phyloP scores from a whole-genome alignment of 2,888 invertebrate species.

The Celastrina argiolus region DNA sequence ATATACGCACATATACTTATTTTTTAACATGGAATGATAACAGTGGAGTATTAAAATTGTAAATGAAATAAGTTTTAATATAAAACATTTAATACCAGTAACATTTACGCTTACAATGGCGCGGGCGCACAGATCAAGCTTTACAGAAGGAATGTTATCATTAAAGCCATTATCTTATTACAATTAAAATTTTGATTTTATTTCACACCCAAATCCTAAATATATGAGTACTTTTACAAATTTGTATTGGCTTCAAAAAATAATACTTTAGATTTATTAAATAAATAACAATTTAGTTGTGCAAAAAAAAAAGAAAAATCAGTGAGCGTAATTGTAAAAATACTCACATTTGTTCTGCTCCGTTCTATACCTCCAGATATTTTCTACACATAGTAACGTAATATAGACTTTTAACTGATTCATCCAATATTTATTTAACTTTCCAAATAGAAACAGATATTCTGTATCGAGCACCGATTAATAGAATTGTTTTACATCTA shows the following conservation, averaged over 20 bases:
- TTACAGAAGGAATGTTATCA: slow-evolving; percentile 50
- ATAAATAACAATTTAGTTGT: no score
- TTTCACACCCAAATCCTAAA: slow-evolving; percentile 22
- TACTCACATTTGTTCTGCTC: not conserved
- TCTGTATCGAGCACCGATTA: slow-evolving; percentile 59
- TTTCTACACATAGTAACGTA: slow-evolving; percentile 51
- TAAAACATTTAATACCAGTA: slow-evolving; percentile 17
- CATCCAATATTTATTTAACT: slow-evolving; percentile 40
- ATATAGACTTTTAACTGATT: slow-evolving; percentile 50
- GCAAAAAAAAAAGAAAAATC: not conserved
- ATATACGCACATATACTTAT: slow-evolving; percentile 37
- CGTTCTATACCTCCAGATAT: slow-evolving; percentile 42
- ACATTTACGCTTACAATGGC: not conserved
- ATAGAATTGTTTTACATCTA: slow-evolving; percentile 47
- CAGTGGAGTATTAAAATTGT: slow-evolving; percentile 37
- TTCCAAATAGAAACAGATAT: slow-evolving; percentile 19
- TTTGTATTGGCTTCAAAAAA: not conserved
- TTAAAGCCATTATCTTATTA: slow-evolving; percentile 51
- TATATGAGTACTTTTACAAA: slow-evolving; percentile 7
- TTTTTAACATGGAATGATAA: slow-evolving; percentile 40
- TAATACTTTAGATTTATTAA: no score
- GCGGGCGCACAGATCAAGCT: slow-evolving; percentile 25
- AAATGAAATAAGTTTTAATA: slow-evolving; percentile 26
- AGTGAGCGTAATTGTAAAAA: not conserved
- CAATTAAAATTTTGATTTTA: slow-evolving; percentile 48